Conservation (phyloP, 2,888 invertebrate genomes). For the Calephelis perditalis region DNA sequence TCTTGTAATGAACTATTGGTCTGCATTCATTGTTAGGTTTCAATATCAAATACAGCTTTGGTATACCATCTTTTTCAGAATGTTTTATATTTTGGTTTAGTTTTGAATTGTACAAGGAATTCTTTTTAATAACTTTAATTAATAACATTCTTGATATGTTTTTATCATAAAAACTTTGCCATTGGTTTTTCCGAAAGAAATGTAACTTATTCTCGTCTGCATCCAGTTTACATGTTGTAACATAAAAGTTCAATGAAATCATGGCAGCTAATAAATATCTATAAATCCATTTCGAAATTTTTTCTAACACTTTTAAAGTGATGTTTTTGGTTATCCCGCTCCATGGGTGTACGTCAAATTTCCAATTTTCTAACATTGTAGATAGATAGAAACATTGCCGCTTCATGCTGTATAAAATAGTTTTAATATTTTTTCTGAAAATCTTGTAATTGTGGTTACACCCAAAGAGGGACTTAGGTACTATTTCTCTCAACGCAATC, state of each 20-base stretch:
- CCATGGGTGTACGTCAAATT: conserved; percentile 47
- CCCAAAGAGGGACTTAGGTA: conserved; percentile 53
- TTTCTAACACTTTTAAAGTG: conserved; percentile 36
- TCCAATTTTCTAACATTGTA: conserved; percentile 49
- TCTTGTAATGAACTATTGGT: conserved; percentile 63
- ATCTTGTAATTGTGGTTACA: conserved; percentile 50
- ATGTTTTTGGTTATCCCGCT: conserved; percentile 28
- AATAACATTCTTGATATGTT: conserved; percentile 50
- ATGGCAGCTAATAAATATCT: conserved; percentile 55
- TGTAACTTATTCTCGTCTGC: conserved; percentile 61
- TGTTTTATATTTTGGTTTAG: not conserved
- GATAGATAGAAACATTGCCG: conserved; percentile 49
- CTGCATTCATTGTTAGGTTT: conserved; percentile 56
- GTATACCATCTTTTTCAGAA: conserved; percentile 44
- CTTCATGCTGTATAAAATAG: conserved; percentile 56
- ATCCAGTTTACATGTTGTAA: conserved; percentile 62
- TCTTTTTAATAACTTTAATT: conserved; percentile 48
- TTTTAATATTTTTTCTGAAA: conserved; percentile 45
- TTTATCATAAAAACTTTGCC: conserved; percentile 68
- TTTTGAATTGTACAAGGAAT: conserved; percentile 16
- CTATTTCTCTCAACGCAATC: conserved; percentile 44
- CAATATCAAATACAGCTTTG: conserved; percentile 57
- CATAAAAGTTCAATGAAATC: conserved; percentile 61
- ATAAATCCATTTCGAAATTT: conserved; percentile 49
- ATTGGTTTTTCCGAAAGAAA: conserved; percentile 61